Evolutionary conservation across 2,888 invertebrate species (phyloP), one percentile per base, ranked within the genome.

Genomic region (Yponomeuta evonymella): DNA sequence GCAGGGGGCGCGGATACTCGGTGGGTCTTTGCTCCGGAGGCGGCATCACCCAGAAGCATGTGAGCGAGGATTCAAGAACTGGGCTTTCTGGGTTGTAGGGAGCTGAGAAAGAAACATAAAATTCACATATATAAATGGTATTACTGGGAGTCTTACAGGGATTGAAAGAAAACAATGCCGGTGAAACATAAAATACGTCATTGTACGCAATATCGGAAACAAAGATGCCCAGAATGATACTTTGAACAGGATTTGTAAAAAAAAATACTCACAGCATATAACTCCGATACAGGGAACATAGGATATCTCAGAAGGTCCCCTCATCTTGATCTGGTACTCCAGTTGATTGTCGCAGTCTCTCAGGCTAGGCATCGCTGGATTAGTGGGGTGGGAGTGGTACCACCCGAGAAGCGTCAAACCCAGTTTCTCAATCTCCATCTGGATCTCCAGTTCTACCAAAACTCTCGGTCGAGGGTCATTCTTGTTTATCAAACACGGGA

Each of bases 11-110:
- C 0, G 98, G 98, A 85, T 98, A 98, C 86, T 98, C 98, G 71
- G 96, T 95, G 11, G 97, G 97, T 77, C 97, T 95, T 80, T 96
- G 96, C 91, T 98, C 98, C 66, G 97, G 96, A 2, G 98, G 98
- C n/a, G 98, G 98, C 92, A 97, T 95, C 4, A 98, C 97, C 98
- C 98, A 98, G 86, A 97, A 98, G 71, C 97, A 95, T 73, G 96
- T 95, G 15, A 97, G 93, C 67, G 95, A 95, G 0, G 98, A 97
- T 80, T 97, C 97, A 75, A 96, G 86, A 36, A 96, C 96, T 70
- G 94, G 94, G 79, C 95, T 96, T 81, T 96, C 96, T 72, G 95
- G 95, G 80, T 96, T 96, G 80, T 97, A 97, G 0, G 97, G 97
- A 62, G 97, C 97, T 97, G 83, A 71, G 93, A 93, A 43, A 71